Percentiles rank a stretch among this genome's conserved stretches.
Conservation (phyloP, 2,113 vertebrate species). For the Poeciliopsis retropinna region DNA sequence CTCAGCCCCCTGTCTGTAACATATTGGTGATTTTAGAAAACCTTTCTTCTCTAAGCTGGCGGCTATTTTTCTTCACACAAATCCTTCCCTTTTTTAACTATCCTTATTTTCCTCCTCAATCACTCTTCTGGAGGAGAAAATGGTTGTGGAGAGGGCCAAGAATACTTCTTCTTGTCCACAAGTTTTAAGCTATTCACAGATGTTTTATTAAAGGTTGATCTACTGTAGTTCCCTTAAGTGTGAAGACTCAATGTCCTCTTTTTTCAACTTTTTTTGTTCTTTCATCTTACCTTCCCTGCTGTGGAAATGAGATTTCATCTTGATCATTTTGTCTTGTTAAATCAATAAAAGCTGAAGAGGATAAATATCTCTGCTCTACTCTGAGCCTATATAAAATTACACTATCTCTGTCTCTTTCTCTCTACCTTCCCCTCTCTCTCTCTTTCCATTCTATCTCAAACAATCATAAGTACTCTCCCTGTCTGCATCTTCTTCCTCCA, state of each 20-base stretch:
- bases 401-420: slow-evolving; percentile 12
- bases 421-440: slow-evolving; percentile 4
- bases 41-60: slow-evolving; percentile 49
- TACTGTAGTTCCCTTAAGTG: slow-evolving; percentile 7
- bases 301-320: slow-evolving; percentile 45
- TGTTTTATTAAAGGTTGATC: slow-evolving; percentile 36
- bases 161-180: slow-evolving; percentile 11
- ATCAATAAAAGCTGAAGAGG: slow-evolving; percentile 44
- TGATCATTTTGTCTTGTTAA: slow-evolving; percentile 43
- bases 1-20: slow-evolving; percentile 54
- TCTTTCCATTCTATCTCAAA: slow-evolving; percentile 36
- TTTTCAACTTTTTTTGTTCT: neutral
- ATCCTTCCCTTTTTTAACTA: slow-evolving; percentile 23
- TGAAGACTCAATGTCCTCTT: neutral
- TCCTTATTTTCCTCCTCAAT: neutral
- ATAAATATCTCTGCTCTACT: slow-evolving; percentile 34
- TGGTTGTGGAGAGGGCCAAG: neutral
- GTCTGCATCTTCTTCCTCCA: slow-evolving; percentile 26
- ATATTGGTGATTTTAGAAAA: slow-evolving; percentile 46
- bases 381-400: slow-evolving; percentile 36
- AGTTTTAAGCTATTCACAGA: slow-evolving; percentile 47
- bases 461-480: slow-evolving; percentile 51
- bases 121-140: neutral
- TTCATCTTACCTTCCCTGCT: slow-evolving; percentile 26
- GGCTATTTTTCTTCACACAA: slow-evolving; percentile 24